Evolutionary conservation across 1,140 invertebrate species (phyloP), one percentile per base, ranked within the genome.

Genomic region (Leptinotarsa undecemlineata): DNA sequence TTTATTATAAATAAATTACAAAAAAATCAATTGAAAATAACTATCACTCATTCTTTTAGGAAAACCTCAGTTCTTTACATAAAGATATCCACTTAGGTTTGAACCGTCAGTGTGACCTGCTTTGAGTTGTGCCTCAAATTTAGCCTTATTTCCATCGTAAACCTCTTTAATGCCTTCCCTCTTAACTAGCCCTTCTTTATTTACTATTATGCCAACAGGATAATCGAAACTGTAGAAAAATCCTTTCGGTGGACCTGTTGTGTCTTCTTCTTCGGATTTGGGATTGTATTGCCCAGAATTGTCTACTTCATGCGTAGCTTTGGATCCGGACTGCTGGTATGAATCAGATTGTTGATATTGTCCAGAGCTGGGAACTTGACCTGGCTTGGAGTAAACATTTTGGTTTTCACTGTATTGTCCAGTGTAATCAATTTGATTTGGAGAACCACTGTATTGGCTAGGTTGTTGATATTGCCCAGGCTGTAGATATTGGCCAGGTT

Each of bases 221-320:
- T 91, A 91, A 76, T 89, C 88, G 84, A 89, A 90, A 74, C 86
- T 88, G 81, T 91, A 91, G 86, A 90, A 91, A 86, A 91, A 91
- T 69, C 90, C 90, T 81, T 88, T 88, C 51, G 90, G 90, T 42
- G 89, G 89, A n/a, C 90, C 90, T 75, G 75, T 79, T 79, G 75
- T 70, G 79, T 87, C 85, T 78, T 86, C 85, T 62, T 79, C 78
- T 67, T 80, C 73, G 47, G 67, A 72, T 42, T 78, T 69, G 11
- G 23, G 23, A 48, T 17, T 23, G 17, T 70, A 76, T 68, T 76
- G 74, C 8, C 77, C 72, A 23, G 17, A 67, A 69, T 76, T 71
- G 23, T 74, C 74, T 17, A 78, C 63, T 8, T 72, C 68, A 76
- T 64, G 13, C 33, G 8, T 42, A 42, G 8, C 6, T 66, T 57